A percentile compares a stretch with the other conserved stretches of the same genome.
phyloP scores from a whole-genome alignment of 2,888 invertebrate species.

The Cryptus viduatorius region DNA sequence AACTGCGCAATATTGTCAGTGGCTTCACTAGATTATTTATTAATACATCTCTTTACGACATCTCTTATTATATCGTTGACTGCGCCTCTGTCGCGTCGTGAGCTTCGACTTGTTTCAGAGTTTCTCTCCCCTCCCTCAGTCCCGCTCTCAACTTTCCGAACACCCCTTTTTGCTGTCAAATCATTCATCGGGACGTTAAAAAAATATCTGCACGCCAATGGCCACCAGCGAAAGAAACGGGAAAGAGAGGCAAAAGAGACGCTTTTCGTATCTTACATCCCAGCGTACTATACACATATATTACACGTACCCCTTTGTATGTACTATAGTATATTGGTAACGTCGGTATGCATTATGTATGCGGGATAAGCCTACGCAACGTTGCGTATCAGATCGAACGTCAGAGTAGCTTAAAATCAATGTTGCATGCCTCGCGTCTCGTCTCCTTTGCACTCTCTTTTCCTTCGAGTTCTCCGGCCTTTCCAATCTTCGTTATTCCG shows the following conservation, averaged over 20 bases:
- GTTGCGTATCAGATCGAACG: constrained; percentile 77
- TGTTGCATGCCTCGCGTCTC: constrained; percentile 62
- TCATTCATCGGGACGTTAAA: constrained; percentile 58
- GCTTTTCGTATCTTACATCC: constrained; percentile 40
- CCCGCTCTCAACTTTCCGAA: constrained; percentile 13
- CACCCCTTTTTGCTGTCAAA: constrained; percentile 55
- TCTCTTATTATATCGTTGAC: background rate
- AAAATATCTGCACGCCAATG: constrained; percentile 43
- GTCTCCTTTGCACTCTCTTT: constrained; percentile 25
- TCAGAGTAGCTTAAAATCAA: constrained; percentile 78
- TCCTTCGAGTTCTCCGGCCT: constrained; percentile 24
- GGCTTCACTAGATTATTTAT: constrained; percentile 30
- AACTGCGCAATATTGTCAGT: constrained; percentile 47
- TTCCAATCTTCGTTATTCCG: background rate
- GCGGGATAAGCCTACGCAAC: constrained; percentile 72
- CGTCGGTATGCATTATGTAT: constrained; percentile 66
- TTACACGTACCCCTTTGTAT: constrained; percentile 47
- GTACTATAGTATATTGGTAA: constrained; percentile 48
- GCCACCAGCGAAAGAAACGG: constrained; percentile 13
- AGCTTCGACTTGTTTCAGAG: background rate
- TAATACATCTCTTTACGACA: constrained; percentile 33
- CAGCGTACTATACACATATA: background rate
- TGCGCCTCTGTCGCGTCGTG: background rate
- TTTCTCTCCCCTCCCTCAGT: background rate
- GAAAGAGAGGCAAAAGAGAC: constrained; percentile 35